Percentiles rank a stretch among this genome's conserved stretches.
Evolutionary conservation across 2,113 vertebrate genomes (phyloP).

Genomic region (Galbula dea): DNA sequence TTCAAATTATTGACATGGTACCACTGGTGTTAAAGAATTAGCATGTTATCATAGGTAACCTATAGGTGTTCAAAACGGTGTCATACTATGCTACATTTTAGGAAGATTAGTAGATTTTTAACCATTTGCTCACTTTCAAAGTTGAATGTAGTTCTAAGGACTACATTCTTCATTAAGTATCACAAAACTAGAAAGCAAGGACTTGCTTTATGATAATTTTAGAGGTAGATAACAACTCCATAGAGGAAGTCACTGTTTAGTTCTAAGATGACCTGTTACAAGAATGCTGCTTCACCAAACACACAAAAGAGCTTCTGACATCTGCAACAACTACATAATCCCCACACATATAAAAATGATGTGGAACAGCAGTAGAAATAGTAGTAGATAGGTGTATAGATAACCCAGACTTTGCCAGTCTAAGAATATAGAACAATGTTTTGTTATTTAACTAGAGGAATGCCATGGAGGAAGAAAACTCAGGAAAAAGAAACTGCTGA

Average conservation of each 20-base stretch:
- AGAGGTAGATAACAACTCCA: neutral
- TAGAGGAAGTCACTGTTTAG: neutral
- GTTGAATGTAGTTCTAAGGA: neutral
- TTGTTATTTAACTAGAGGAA: neutral
- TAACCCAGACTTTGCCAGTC: neutral
- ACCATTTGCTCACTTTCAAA: neutral
- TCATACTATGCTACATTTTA: neutral
- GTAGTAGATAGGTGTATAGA: neutral
- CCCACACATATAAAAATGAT: neutral
- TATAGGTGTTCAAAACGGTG: neutral
- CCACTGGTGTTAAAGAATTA: neutral
- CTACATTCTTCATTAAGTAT: neutral
- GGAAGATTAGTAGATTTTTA: neutral
- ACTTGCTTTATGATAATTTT: neutral
- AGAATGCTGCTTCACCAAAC: neutral
- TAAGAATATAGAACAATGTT: neutral
- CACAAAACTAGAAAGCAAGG: neutral
- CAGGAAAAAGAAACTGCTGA: neutral
- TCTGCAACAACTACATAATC: neutral
- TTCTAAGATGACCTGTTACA: neutral
- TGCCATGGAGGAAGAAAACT: neutral
- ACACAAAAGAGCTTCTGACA: neutral
- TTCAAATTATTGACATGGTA: neutral
- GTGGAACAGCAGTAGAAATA: neutral
- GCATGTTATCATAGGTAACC: neutral